These are phyloP conservation scores for Dinoponera quadriceps DNA, from an alignment of 1,140 invertebrate genomes.

Conservation along the genomic window DNA sequence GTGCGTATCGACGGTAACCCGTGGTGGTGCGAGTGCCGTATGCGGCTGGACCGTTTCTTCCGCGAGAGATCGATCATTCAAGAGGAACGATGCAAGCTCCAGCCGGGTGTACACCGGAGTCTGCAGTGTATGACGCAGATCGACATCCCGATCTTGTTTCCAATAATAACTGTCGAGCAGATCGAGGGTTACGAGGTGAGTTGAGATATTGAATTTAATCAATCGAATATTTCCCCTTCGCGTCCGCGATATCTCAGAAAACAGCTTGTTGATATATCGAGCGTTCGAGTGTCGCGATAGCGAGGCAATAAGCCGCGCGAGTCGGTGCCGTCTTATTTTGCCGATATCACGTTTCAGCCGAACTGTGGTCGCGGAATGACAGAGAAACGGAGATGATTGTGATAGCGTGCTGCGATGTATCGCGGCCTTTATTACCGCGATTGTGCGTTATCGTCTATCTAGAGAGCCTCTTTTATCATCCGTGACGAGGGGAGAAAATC, in stretches of 20 bases:
- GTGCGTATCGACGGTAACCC: conserved; percentile 76
- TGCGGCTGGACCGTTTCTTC: conserved; percentile 67
- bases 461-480: conserved; percentile 5
- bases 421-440: not conserved
- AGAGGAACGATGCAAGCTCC: conserved; percentile 36
- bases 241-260: not conserved
- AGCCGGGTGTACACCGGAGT: not conserved
- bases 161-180: conserved; percentile 17
- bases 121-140: conserved; percentile 70
- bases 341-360: conserved; percentile 13
- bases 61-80: conserved; percentile 62
- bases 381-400: not conserved
- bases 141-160: conserved; percentile 45
- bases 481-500: conserved; percentile 14
- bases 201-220: not conserved
- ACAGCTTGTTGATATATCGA: not conserved
- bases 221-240: not conserved
- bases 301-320: not conserved
- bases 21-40: conserved; percentile 76
- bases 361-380: not conserved
- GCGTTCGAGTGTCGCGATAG: not conserved
- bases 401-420: conserved; percentile 10
- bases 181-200: conserved; percentile 23
- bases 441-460: conserved; percentile 13
- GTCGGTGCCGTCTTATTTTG: conserved; percentile 11